Conservation (phyloP, 2,888 invertebrate genomes). For the Sphaeridia pumilis region DNA sequence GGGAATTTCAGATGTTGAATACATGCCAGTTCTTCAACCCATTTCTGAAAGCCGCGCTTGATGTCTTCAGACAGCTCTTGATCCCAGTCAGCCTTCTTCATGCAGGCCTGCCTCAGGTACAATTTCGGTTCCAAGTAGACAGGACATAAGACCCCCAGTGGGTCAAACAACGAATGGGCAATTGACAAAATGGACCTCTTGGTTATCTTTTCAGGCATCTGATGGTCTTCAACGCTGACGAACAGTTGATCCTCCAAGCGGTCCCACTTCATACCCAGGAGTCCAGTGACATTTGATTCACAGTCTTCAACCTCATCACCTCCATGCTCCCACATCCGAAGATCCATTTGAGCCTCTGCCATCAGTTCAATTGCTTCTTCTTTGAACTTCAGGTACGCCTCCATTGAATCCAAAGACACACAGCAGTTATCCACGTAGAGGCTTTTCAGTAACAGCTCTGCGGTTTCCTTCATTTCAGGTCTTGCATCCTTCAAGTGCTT, state of each 20-base stretch:
- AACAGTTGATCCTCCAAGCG: slow-evolving; percentile 16
- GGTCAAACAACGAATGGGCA: slow-evolving; percentile 10
- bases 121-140: slow-evolving; percentile 3
- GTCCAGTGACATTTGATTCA: background rate
- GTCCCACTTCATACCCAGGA: slow-evolving; percentile 16
- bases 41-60: slow-evolving; percentile 18
- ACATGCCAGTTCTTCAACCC: slow-evolving; percentile 22
- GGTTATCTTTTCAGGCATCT: background rate
- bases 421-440: slow-evolving; percentile 17
- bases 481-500: background rate
- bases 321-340: slow-evolving; percentile 28
- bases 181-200: slow-evolving; percentile 9
- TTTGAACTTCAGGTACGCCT: slow-evolving; percentile 3
- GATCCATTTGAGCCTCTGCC: slow-evolving; percentile 25
- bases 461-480: background rate
- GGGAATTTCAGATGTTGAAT: slow-evolving; percentile 28
- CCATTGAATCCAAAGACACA: background rate
- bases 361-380: slow-evolving; percentile 19
- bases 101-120: slow-evolving; percentile 22
- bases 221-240: background rate
- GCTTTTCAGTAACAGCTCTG: slow-evolving; percentile 4
- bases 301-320: background rate
- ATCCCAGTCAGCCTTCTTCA: slow-evolving; percentile 18
- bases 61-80: slow-evolving; percentile 9
- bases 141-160: slow-evolving; percentile 9